Evolutionary conservation across 2,113 vertebrate species (phyloP), one percentile per base, ranked within the genome.

Genomic region (Campylomormyrus tamandua): DNA sequence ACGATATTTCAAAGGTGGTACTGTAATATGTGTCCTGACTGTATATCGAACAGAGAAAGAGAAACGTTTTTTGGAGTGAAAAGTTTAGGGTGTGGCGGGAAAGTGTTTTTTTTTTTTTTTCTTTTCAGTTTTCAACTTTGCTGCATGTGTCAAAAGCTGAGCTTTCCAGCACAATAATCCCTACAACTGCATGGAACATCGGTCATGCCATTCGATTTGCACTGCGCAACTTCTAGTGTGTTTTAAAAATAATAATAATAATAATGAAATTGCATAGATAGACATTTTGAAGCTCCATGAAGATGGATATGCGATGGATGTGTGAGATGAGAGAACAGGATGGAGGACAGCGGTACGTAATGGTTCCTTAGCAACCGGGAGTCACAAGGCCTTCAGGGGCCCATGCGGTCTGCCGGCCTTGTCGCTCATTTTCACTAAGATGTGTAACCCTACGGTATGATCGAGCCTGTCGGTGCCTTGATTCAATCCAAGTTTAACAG

Each of bases 321-420:
- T 89, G 88, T 8, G 24, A 48, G 15, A 53, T 35, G 21, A 89
- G 24, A 15, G n/a, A 50, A 24, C 17, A 52, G 27, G 53, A 80
- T 21, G 19, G 35, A 42, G 31, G 27, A 7, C 7, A 17, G 27
- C 35, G 31, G 10, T 70, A 11, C 1, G 77, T 9, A 21, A 45
- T 21, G 8, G 77, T 27, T 87, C 90, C 90, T 83, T 80, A 94
- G 94, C 93, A 46, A 93, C 94, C 90, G 92, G 80, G 92, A 94
- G 91, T 91, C 86, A 92, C n/a, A 52, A 92, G 88, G 77, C 93
- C 42, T 49, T 31, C 24, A 24, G 50, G 9, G 15, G 50, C 21
- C 80, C 19, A 24, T 24, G 53, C 3, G 4, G 19, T 31, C 83
- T 89, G 80, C 88, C 53, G 42, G 87, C 87, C 31, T 90, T 89